A percentile compares a stretch with the other conserved stretches of the same genome.
Evolutionary conservation across 2,113 vertebrate species (phyloP).

Genomic region (Channa argus): DNA sequence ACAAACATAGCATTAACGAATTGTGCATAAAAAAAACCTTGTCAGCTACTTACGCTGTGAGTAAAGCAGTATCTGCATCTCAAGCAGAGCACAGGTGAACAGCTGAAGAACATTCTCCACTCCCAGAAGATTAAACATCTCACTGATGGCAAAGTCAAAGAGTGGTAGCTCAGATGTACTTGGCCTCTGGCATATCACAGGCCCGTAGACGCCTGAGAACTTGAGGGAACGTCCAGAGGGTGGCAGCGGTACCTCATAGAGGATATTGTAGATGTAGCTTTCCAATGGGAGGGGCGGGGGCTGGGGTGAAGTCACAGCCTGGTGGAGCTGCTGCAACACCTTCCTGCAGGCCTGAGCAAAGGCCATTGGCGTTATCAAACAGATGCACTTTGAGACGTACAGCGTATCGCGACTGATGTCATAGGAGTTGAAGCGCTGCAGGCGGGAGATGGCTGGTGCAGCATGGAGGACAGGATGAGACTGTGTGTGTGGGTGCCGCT

Average conservation of each 20-base stretch:
- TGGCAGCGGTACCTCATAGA: conserved; percentile 97
- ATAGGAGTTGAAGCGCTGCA: conserved; percentile 98
- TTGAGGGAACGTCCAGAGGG: conserved; percentile 94
- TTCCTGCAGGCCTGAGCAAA: conserved; percentile 95
- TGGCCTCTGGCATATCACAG: conserved; percentile 96
- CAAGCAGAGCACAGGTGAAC: conserved; percentile 96
- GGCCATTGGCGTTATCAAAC: conserved; percentile 96
- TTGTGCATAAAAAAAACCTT: not conserved
- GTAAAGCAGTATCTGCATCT: conserved; percentile 99
- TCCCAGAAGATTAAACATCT: conserved; percentile 94
- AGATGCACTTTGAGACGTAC: conserved; percentile 98
- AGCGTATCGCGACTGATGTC: conserved; percentile 98
- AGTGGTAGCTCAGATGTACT: conserved; percentile 94
- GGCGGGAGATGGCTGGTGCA: conserved; percentile 89
- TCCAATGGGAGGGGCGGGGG: conserved; percentile 96
- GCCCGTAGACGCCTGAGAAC: conserved; percentile 95
- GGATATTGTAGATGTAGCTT: conserved; percentile 98
- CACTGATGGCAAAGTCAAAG: conserved; percentile 93
- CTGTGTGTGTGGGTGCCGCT: conserved; percentile 67
- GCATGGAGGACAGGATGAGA: conserved; percentile 83
- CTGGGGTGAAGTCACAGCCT: conserved; percentile 92
- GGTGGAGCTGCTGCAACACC: conserved; percentile 93
- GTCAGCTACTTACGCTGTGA: conserved; percentile 92
- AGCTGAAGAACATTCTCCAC: conserved; percentile 97
- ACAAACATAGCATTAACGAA: not conserved